Conservation (phyloP, 2,888 invertebrate genomes). For the Drosophila setosimentum region DNA sequence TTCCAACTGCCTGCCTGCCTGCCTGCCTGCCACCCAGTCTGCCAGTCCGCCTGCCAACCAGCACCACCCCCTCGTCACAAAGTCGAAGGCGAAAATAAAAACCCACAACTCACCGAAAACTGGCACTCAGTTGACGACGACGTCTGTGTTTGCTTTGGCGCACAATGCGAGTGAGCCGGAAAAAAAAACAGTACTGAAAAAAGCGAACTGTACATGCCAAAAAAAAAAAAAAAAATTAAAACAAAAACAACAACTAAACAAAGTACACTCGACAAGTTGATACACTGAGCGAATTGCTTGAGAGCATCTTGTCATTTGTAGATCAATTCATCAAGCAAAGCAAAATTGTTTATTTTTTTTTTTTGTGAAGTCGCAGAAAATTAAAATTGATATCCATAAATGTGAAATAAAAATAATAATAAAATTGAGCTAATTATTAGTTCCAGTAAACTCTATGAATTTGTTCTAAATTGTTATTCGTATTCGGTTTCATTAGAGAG, state of each 20-base stretch:
- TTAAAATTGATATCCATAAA: not conserved
- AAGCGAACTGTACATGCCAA: constrained; percentile 47
- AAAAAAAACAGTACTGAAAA: constrained; percentile 41
- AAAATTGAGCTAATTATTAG: not conserved
- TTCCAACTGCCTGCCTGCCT: constrained; percentile 1
- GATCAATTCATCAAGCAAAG: not conserved
- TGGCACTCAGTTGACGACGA: constrained; percentile 68
- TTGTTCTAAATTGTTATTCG: not conserved
- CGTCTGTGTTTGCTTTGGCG: constrained; percentile 77
- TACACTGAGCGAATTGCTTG: constrained; percentile 29
- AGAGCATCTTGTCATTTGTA: too few species aligned
- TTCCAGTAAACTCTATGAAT: not conserved
- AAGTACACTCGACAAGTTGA: constrained; percentile 41
- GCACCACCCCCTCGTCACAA: constrained; percentile 7
- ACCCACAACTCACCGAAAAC: constrained; percentile 70
- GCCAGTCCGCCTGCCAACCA: constrained; percentile 4
- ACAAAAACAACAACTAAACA: too few species aligned
- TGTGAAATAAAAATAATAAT: not conserved
- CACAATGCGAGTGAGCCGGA: constrained; percentile 56
- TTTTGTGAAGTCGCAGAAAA: not conserved
- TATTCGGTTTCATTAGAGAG: too few species aligned
- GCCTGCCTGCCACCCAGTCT: not conserved
- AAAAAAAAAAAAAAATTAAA: constrained; percentile 39
- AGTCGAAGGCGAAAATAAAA: constrained; percentile 26
- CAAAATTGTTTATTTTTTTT: not conserved